Conservation (phyloP, 2,113 vertebrate genomes). For the Alosa alosa region DNA sequence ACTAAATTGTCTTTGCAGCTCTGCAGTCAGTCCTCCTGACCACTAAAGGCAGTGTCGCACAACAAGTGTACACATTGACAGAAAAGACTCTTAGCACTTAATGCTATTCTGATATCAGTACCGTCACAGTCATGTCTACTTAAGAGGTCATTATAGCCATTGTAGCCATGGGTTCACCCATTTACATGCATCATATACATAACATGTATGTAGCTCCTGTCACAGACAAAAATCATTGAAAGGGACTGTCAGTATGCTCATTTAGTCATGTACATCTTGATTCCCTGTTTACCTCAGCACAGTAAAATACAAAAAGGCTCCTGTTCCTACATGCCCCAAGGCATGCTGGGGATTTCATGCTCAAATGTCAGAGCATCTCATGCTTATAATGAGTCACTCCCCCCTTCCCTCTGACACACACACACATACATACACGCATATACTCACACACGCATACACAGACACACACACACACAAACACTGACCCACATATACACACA, state of each 20-base stretch:
- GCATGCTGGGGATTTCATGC: conserved; percentile 65
- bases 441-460: conserved; percentile 3
- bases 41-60: not conserved
- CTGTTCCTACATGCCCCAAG: conserved; percentile 51
- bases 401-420: conserved; percentile 27
- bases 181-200: not conserved
- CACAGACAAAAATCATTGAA: not conserved
- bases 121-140: not conserved
- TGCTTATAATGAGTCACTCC: conserved; percentile 67
- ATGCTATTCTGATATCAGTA: not conserved
- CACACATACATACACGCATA: conserved; percentile 22
- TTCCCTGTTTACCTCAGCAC: conserved; percentile 42
- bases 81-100: not conserved
- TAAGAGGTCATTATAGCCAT: not conserved
- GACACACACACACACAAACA: not conserved
- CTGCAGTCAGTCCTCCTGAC: not conserved
- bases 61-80: not conserved
- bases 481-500: too few relatives aligned
- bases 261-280: not conserved
- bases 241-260: not conserved
- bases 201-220: not conserved
- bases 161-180: not conserved
- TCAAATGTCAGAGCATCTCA: conserved; percentile 74
- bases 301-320: conserved; percentile 53
- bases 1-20: not conserved